These are phyloP conservation scores for Micronycteris hirsuta DNA, from an alignment of 2,113 vertebrate species.

Conservation along the genomic window DNA sequence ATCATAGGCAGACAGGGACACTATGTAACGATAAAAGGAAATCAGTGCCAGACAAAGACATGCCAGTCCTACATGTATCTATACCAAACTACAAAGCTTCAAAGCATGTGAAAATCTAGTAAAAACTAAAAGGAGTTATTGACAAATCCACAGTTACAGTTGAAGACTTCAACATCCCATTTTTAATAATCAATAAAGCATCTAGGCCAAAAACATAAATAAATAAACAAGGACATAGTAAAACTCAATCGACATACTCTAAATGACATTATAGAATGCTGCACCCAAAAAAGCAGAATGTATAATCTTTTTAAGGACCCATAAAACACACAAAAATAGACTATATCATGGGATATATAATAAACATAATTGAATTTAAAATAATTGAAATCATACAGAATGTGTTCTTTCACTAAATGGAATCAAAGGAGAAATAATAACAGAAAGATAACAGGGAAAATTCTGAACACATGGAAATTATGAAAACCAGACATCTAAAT, in stretches of 20 bases:
- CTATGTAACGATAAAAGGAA: background rate
- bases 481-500: background rate
- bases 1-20: background rate
- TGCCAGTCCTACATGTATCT: background rate
- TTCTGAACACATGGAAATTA: background rate
- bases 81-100: background rate
- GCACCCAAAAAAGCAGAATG: background rate
- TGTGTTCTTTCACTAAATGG: background rate
- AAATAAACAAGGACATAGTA: background rate
- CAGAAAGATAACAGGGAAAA: background rate
- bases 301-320: background rate
- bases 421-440: background rate
- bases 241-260: background rate
- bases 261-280: background rate
- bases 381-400: background rate
- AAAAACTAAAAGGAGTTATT: background rate
- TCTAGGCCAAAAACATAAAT: background rate
- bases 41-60: background rate
- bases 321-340: background rate
- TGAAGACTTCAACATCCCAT: background rate
- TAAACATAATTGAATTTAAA: background rate
- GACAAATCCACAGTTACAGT: background rate
- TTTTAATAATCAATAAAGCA: background rate
- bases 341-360: background rate
- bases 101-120: background rate